Base-by-base conservation (phyloP, 2,888 invertebrate species). In the Leptopilina drosophilae region DNA sequence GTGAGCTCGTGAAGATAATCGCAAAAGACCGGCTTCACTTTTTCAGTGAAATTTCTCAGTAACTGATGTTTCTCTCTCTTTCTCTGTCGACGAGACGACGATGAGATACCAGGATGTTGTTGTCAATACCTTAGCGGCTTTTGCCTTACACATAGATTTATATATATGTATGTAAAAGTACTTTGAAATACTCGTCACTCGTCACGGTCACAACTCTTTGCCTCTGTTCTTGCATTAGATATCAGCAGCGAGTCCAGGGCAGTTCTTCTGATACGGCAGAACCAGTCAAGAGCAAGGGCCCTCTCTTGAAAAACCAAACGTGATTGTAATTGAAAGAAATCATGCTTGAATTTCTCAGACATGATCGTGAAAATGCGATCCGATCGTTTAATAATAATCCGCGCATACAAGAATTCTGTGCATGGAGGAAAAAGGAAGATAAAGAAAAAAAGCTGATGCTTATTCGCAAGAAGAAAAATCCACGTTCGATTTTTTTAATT, bases 21-120 rank as follows among this genome's bases (percentile, higher is more conserved):
- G 82, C 79, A 79, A 79, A 33, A 66, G 77, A 77, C 77, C 46
- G 79, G 78, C 77, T 81, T 79, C 42, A 46, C 77, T 83, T 83
- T 85, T 86, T 86, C 81, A 75, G 53, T 80, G 78, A 84, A 85
- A 84, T 87, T 86, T 85, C 87, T 82, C 76, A 78, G 85, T 84
- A 87, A 88, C 87, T 87, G 86, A 85, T 33, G 33, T 33, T 33
- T 33, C 33, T 33, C 33, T 33, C 33, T 33, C 33, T 33, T 5
- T 86, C 83, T 86, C 83, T 82, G 64, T 69, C 67, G 73, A 69
- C 62, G 53, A 65, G 83, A 77, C 56, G 79, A 33, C 33, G 33
- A 33, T 33, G 33, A 79, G 83, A 85, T 82, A 81, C 79, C 76
- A 59, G 76, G 81, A 80, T 76, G 78, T 67, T 81, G 80, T 66